These are phyloP conservation scores for Mya arenaria DNA, from an alignment of 1,140 invertebrate genomes.

Conservation along the genomic window DNA sequence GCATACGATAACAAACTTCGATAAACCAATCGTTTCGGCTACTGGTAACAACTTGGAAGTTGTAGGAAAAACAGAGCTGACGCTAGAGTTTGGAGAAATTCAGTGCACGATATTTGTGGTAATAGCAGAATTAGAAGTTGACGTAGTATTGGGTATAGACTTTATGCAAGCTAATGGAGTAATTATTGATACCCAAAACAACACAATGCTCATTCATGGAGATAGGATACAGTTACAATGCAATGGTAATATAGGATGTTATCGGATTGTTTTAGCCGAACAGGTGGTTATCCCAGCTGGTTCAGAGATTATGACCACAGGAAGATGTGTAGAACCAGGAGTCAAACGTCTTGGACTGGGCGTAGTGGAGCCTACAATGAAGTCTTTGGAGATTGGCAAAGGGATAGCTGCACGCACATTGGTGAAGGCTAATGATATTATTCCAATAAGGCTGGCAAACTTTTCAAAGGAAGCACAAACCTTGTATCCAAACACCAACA, in stretches of 20 bases:
- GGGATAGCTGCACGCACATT: too few relatives aligned
- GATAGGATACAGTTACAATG: background rate
- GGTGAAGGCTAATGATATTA: too few relatives aligned
- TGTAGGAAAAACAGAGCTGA: background rate
- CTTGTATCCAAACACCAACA: too few relatives aligned
- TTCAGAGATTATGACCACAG: too few relatives aligned
- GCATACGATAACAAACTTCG: background rate
- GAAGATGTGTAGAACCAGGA: too few relatives aligned
- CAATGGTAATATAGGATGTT: constrained; percentile 26
- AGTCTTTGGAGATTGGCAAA: too few relatives aligned
- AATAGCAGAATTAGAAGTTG: background rate
- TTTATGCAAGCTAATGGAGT: background rate
- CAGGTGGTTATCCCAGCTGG: too few relatives aligned
- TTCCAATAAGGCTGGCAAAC: too few relatives aligned
- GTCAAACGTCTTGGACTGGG: too few relatives aligned
- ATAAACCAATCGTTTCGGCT: background rate
- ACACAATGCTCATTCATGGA: background rate
- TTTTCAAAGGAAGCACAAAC: too few relatives aligned
- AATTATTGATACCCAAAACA: background rate
- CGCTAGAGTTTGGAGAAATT: background rate
- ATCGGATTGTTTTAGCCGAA: background rate
- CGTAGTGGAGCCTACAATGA: too few relatives aligned
- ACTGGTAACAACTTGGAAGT: background rate
- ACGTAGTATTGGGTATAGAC: constrained; percentile 20
- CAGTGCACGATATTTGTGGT: background rate